phyloP scores from a whole-genome alignment of 2,888 invertebrate species.

The Galeruca laticollis region DNA sequence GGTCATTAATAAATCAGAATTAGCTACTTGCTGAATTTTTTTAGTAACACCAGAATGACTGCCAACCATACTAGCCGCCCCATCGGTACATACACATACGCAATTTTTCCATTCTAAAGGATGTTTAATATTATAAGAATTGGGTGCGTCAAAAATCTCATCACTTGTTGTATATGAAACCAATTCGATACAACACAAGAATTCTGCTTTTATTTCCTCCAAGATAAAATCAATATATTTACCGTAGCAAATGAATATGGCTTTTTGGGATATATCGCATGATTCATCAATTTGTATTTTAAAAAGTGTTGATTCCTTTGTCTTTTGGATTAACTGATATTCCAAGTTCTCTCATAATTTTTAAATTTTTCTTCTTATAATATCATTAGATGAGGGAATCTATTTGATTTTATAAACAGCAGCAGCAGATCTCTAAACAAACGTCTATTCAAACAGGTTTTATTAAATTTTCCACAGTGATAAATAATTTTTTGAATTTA shows the following conservation, averaged over 20 bases:
- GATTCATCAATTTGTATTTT: too few relatives aligned
- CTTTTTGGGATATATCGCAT: too few relatives aligned
- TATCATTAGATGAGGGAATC: not conserved
- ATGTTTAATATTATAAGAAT: not conserved
- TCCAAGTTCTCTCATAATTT: not conserved
- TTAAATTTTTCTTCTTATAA: not conserved
- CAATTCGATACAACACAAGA: not conserved
- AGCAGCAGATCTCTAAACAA: not conserved
- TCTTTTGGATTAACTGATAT: too few relatives aligned
- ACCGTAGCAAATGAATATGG: not conserved
- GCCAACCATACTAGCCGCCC: too few relatives aligned
- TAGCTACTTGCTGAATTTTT: too few relatives aligned
- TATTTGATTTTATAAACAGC: not conserved
- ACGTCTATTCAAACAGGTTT: not conserved
- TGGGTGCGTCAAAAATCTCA: not conserved
- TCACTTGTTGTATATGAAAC: too few relatives aligned
- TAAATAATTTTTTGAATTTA: not conserved
- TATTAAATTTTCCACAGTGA: not conserved
- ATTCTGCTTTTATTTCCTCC: not conserved
- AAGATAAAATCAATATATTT: not conserved
- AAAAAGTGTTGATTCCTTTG: too few relatives aligned
- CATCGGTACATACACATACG: too few relatives aligned
- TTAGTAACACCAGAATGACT: too few relatives aligned
- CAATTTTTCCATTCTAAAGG: not conserved
- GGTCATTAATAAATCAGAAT: too few relatives aligned